These are phyloP conservation scores for Acanthochromis polyacanthus DNA, from an alignment of 2,113 vertebrate species.

Conservation along the genomic window DNA sequence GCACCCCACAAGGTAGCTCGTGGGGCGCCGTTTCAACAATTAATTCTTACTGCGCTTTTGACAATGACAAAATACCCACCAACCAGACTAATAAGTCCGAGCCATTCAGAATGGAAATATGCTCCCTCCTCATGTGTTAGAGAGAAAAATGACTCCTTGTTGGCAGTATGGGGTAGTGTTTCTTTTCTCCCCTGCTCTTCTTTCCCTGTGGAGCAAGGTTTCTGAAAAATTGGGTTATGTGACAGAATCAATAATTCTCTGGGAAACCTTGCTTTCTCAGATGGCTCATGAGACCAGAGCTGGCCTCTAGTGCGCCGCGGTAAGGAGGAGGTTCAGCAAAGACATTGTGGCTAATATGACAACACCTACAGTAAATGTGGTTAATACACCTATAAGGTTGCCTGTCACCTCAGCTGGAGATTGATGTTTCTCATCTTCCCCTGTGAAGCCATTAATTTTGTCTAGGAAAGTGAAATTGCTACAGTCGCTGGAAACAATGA, in stretches of 20 bases:
- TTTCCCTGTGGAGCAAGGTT: constrained; percentile 60
- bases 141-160: constrained; percentile 72
- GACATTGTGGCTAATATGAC: constrained; percentile 52
- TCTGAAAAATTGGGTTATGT: constrained; percentile 77
- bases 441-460: constrained; percentile 60
- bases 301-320: constrained; percentile 28
- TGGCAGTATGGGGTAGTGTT: constrained; percentile 37
- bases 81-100: constrained; percentile 83
- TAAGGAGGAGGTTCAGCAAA: constrained; percentile 38
- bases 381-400: constrained; percentile 52
- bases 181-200: constrained; percentile 44
- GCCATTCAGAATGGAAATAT: constrained; percentile 86
- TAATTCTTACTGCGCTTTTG: constrained; percentile 87
- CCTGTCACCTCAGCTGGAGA: constrained; percentile 49
- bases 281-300: constrained; percentile 14
- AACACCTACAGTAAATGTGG: constrained; percentile 39
- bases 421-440: constrained; percentile 63
- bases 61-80: constrained; percentile 87
- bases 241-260: constrained; percentile 76
- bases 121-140: constrained; percentile 69
- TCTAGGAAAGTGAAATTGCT: constrained; percentile 50
- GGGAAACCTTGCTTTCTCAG: constrained; percentile 65
- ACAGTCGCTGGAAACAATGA: constrained; percentile 47
- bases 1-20: constrained; percentile 81
- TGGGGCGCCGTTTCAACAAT: constrained; percentile 85